A percentile compares a stretch with the other conserved stretches of the same genome.
phyloP scores from a whole-genome alignment of 1,140 invertebrate genomes.

The Ips typographus region DNA sequence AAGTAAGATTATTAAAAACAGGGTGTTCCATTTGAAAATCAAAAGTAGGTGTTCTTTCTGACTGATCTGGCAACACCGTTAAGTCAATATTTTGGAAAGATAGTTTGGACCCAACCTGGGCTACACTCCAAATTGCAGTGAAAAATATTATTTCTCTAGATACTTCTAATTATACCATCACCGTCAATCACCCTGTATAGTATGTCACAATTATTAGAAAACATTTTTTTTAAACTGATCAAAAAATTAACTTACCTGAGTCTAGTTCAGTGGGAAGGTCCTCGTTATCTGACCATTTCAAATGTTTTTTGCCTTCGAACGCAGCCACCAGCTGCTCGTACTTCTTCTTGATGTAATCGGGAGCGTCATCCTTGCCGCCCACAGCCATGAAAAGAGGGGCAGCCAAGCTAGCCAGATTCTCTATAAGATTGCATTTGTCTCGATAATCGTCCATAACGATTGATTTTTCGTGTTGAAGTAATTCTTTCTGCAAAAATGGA shows the following conservation, averaged over 20 bases:
- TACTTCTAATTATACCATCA: background rate
- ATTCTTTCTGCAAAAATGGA: slow-evolving; percentile 14
- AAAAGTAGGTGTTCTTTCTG: too few species aligned
- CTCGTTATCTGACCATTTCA: slow-evolving; percentile 53
- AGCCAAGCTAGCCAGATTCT: slow-evolving; percentile 37
- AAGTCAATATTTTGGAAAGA: too few species aligned
- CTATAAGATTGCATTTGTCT: slow-evolving; percentile 37
- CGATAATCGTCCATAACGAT: slow-evolving; percentile 40
- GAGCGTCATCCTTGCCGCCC: slow-evolving; percentile 40
- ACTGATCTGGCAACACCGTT: too few species aligned
- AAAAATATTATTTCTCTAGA: too few species aligned
- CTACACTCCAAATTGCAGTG: too few species aligned
- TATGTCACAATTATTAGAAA: background rate
- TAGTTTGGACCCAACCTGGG: too few species aligned
- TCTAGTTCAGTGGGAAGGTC: slow-evolving; percentile 23
- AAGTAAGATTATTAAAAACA: too few species aligned
- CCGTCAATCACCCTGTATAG: background rate
- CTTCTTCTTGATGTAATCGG: slow-evolving; percentile 33
- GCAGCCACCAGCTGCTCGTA: slow-evolving; percentile 43
- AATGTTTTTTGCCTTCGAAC: slow-evolving; percentile 53
- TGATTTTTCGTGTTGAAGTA: slow-evolving; percentile 34
- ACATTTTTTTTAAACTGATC: background rate
- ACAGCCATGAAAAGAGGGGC: slow-evolving; percentile 41
- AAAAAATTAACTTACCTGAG: slow-evolving; percentile 12
- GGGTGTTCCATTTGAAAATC: too few species aligned